Conservation (phyloP, 2,888 invertebrate species). For the Creontiades dilutus region DNA sequence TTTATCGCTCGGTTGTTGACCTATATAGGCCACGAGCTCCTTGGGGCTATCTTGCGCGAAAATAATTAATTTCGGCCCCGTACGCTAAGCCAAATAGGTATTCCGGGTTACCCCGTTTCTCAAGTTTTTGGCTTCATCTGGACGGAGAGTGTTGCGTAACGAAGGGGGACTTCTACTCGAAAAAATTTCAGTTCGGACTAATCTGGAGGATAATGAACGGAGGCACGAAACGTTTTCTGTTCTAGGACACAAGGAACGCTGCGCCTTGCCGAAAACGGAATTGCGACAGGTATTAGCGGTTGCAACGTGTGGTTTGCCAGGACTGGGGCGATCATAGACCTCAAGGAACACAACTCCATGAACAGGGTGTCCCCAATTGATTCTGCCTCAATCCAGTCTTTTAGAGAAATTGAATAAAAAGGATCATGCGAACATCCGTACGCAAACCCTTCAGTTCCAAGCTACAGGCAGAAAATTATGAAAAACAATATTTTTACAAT, state of each 20-base stretch:
- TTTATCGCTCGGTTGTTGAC: neutral
- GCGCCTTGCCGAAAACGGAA: conserved; percentile 7
- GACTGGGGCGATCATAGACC: neutral
- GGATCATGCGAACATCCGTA: too few relatives aligned
- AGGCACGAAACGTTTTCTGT: conserved; percentile 18
- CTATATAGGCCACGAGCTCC: conserved; percentile 5
- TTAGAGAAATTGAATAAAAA: too few relatives aligned
- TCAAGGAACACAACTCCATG: neutral
- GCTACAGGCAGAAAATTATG: too few relatives aligned
- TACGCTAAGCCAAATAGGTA: neutral
- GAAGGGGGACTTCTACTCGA: neutral
- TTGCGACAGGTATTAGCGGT: conserved; percentile 22
- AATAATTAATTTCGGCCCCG: neutral
- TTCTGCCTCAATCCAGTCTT: too few relatives aligned
- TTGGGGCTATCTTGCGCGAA: conserved; percentile 11
- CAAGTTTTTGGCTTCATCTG: neutral
- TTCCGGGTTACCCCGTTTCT: neutral
- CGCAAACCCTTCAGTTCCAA: too few relatives aligned
- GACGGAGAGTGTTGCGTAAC: neutral
- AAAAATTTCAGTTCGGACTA: neutral
- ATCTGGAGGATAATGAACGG: conserved; percentile 13
- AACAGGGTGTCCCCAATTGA: neutral
- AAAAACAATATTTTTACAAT: too few relatives aligned
- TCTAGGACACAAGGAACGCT: neutral
- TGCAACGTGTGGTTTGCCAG: neutral